Percentiles rank a stretch among this genome's conserved stretches.
phyloP scores from a whole-genome alignment of 2,888 invertebrate species.

The Tinea semifulvella region DNA sequence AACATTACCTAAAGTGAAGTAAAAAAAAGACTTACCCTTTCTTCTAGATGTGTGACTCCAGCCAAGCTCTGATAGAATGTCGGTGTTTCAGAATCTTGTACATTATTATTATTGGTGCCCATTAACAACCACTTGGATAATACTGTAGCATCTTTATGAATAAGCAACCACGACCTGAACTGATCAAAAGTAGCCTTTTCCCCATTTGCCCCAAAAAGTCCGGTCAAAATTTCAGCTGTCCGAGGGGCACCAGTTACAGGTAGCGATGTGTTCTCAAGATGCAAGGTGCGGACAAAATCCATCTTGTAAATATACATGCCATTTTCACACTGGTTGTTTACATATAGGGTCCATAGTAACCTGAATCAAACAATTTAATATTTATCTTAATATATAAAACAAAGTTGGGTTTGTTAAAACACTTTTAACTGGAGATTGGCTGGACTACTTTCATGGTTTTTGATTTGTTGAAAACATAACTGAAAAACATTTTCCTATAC shows the following conservation, averaged over 20 bases:
- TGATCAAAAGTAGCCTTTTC: conserved; percentile 73
- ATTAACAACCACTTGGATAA: conserved; percentile 84
- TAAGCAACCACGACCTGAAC: conserved; percentile 81
- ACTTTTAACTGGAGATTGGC: too few relatives aligned
- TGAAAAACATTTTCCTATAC: too few relatives aligned
- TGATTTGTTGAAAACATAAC: too few relatives aligned
- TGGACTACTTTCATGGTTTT: too few relatives aligned
- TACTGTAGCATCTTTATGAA: conserved; percentile 80
- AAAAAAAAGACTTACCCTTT: conserved; percentile 61
- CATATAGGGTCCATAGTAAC: conserved; percentile 87
- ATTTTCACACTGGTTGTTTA: conserved; percentile 76
- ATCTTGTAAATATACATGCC: conserved; percentile 74
- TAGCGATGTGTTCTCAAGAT: conserved; percentile 62
- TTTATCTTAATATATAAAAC: not conserved
- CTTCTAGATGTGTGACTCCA: conserved; percentile 89
- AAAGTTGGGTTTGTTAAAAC: too few relatives aligned
- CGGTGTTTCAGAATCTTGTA: conserved; percentile 84
- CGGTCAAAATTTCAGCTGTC: conserved; percentile 44
- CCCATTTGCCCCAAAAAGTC: conserved; percentile 40
- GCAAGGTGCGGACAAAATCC: conserved; percentile 75
- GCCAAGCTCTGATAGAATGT: conserved; percentile 95
- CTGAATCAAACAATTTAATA: conserved; percentile 34
- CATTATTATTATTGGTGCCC: conserved; percentile 75
- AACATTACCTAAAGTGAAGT: too few relatives aligned
- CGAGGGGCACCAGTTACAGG: conserved; percentile 38